Base-by-base conservation (phyloP, 2,113 vertebrate species). In the Ptilonorhynchus violaceus region DNA sequence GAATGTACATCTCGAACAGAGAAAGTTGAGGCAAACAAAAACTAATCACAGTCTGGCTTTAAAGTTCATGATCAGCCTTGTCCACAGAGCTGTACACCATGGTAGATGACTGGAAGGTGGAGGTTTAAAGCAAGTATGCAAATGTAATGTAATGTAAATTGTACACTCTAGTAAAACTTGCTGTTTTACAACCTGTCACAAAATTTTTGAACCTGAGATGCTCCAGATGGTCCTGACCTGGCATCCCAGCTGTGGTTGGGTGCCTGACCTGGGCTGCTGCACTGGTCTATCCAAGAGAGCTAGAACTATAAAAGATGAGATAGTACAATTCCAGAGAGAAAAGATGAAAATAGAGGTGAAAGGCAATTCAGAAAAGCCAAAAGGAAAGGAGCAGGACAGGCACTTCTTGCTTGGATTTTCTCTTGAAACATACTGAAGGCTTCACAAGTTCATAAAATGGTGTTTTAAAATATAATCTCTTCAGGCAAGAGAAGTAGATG, bases 1-100 rank as follows among this genome's bases (percentile, higher is more conserved):
- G 22, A 92, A 94, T 73, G 75, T 88, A 33, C 59, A 58, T 93
- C 77, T 91, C 31, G 3, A 89, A 79, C 17, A 18, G 73, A 42
- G 67, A 74, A 92, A 80, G 81, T 21, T 94, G 93, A 92, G 75
- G 81, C 59, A 37, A 78, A 74, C n/a, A 75, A 82, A 95, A 95
- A 79, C 89, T 67, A 91, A 94, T 91, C 62, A 35, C 44, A 53
- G 75, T 39, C 24, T 74, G 67, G 56, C 63, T 66, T 80, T 93
- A 94, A 92, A 95, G 91, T 87, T 75, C 19, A 3, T 6, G 15
- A 37, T 31, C 31, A 18, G 23, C 60, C 58, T 90, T 35, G 74
- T 20, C 25, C 15, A 67, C 47, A 62, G 85, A 62, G 35, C 52
- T 64, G 33, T n/a, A 63, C 7, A 2, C 31, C 39, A 1, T 22